Evolutionary conservation across 2,888 invertebrate species (phyloP), one percentile per base, ranked within the genome.

Genomic region (Zonitis immaculata): DNA sequence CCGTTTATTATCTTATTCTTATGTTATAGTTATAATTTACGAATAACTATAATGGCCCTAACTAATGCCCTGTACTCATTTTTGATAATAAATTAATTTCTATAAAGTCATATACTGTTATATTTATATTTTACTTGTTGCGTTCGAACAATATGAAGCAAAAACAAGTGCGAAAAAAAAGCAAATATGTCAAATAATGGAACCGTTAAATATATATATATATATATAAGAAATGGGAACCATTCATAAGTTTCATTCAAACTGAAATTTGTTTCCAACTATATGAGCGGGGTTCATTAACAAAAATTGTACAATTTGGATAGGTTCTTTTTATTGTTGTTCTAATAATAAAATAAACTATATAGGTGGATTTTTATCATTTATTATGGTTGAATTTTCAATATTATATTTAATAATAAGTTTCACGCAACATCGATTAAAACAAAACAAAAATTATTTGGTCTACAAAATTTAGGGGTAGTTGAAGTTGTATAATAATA

Each of bases 171-270:
- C n/a, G n/a, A 32, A 35, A 35, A 35, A 14, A 1, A 9, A 16
- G 18, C 35, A 16, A 16, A 18, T 18, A 35, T 16, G 14, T 35
- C 9, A 16, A 35, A 35, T 16, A 9, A 9, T 18, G 16, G 18
- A 16, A 35, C 16, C 35, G 35, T 35, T 35, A 22, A n/a, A n/a
- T n/a, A n/a, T n/a, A n/a, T n/a, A n/a, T n/a, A n/a, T n/a, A n/a
- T n/a, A n/a, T n/a, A n/a, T n/a, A n/a, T n/a, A 25, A 27, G 22
- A 44, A 22, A 11, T 27, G 44, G 26, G 22, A 44, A 22, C 16
- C 44, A 26, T 27, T 44, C 44, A 25, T 44, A 18, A 25, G 27
- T 46, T 52, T 46, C 56, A 56, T 56, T 56, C 56, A 56, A 44
- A 56, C 27, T 35, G 9, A 35, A 35, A 35, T 35, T 18, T 16